phyloP scores from a whole-genome alignment of 2,113 vertebrate genomes.

The Nipponia nippon region DNA sequence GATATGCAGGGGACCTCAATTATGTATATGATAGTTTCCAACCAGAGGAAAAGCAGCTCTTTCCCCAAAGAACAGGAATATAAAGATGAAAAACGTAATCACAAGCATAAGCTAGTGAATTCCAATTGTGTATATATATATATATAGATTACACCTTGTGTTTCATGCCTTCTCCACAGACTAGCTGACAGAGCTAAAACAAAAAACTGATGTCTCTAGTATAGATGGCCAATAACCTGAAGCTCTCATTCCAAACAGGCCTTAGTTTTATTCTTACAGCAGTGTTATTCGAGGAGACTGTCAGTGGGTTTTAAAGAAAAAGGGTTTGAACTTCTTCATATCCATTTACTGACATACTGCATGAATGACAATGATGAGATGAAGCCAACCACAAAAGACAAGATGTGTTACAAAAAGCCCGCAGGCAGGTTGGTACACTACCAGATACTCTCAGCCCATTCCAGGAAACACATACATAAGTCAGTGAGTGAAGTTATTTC shows the following conservation, averaged over 20 bases:
- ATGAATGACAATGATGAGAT: neutral
- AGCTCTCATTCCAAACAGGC: neutral
- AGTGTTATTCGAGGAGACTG: neutral
- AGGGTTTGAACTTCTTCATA: neutral
- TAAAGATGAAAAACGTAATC: neutral
- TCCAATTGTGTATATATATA: neutral
- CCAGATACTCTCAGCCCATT: neutral
- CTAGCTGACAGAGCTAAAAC: neutral
- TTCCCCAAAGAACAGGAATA: neutral
- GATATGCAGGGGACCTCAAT: neutral
- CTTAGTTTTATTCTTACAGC: neutral
- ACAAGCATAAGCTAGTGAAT: neutral
- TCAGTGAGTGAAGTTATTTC: neutral
- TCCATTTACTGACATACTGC: neutral
- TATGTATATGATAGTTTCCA: neutral
- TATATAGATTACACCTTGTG: neutral
- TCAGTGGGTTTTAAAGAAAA: neutral
- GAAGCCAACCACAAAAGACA: neutral
- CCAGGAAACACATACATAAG: neutral
- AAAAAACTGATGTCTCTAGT: neutral
- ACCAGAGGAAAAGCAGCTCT: neutral
- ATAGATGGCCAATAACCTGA: neutral
- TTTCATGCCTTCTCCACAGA: neutral
- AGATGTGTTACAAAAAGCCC: neutral
- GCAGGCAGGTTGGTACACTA: neutral